Evolutionary conservation across 2,888 invertebrate species (phyloP), one percentile per base, ranked within the genome.

Genomic region (Hyles lineata): DNA sequence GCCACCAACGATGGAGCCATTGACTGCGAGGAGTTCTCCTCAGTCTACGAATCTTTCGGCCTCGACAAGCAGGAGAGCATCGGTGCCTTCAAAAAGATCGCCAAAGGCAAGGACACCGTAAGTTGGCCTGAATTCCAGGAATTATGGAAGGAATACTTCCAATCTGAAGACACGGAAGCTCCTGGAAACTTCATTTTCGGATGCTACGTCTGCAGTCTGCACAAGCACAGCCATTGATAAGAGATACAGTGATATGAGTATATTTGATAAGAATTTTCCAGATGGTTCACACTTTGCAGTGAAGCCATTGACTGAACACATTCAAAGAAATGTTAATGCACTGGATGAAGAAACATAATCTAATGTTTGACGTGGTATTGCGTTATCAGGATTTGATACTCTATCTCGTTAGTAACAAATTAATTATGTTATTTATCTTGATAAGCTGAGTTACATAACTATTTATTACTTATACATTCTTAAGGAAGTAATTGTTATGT

Each of bases 141-240:
- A 76, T 95, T 98, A 78, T 98, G 98, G 98, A 96, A 96, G 87
- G 97, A 98, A 87, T 98, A 97, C 89, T 98, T 98, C 91, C 95
- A 96, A 70, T 96, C 97, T 25, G 98, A 98, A 85, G 97, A 98
- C 82, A 95, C 96, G 4, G 94, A 95, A 67, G 97, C 97, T 73
- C 96, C 97, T 5, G 98, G 98, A 76, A 98, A 98, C 93, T 98
- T 95, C 90, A 97, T 98, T 87, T 98, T 98, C 87, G 85, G 85
- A 7, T 85, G 84, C 55, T 85, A 82, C 61, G 76, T 84, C 43
- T 84, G 85, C 76, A 84, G 85, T 74, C 72, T 82, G 11, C 79
- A 82, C 1, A 81, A 83, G 43, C 82, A 84, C 61, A 74, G 78
- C 0, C 80, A 81, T 59, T 83, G 43, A 67, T 67, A 19, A 29